These are phyloP conservation scores for Perizoma affinitatum DNA, from an alignment of 2,888 invertebrate species.

Conservation along the genomic window DNA sequence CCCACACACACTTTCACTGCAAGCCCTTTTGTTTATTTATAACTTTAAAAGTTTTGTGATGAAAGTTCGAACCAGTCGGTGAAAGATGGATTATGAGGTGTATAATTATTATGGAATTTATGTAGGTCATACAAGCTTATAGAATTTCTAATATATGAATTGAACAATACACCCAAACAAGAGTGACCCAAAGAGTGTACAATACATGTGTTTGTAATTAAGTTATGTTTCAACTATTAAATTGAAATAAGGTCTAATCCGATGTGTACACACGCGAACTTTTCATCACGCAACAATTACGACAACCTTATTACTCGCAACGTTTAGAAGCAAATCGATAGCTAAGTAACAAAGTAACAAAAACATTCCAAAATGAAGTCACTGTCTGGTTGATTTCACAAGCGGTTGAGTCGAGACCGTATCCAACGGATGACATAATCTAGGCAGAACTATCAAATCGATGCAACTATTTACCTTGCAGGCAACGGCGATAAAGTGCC, in stretches of 20 bases:
- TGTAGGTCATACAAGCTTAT: too few species aligned
- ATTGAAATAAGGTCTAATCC: conserved; percentile 50
- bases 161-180: too few species aligned
- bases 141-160: too few species aligned
- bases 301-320: conserved; percentile 36
- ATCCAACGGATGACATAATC: conserved; percentile 55
- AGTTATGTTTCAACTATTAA: conserved; percentile 45
- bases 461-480: conserved; percentile 46
- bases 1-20: conserved; percentile 42
- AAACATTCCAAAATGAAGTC: conserved; percentile 52
- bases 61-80: too few species aligned
- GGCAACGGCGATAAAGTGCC: conserved; percentile 36
- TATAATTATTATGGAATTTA: too few species aligned
- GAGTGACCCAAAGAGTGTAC: too few species aligned
- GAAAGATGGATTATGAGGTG: too few species aligned
- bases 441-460: conserved; percentile 43
- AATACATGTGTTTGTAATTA: conserved; percentile 33
- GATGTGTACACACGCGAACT: conserved; percentile 49
- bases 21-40: conserved; percentile 40
- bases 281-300: conserved; percentile 45
- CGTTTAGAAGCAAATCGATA: conserved; percentile 35
- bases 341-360: conserved; percentile 30
- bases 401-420: conserved; percentile 46
- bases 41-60: conserved; percentile 24
- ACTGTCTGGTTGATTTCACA: conserved; percentile 53